A percentile compares a stretch with the other conserved stretches of the same genome.
Evolutionary conservation across 1,140 invertebrate genomes (phyloP).

Genomic region (Metopolophium dirhodum): DNA sequence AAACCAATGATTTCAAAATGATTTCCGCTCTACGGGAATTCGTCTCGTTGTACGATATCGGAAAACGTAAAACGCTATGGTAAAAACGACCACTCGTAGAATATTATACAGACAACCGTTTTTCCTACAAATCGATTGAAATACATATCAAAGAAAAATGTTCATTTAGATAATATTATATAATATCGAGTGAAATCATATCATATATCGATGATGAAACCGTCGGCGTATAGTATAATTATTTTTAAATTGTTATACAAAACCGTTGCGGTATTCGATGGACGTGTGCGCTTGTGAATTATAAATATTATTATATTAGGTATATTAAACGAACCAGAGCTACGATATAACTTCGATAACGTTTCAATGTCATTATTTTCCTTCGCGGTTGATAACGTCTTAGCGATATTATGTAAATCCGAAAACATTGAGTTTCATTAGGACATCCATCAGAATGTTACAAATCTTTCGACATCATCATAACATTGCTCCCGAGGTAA

Average conservation of each 20-base stretch:
- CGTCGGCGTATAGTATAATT: neutral
- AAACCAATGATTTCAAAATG: neutral
- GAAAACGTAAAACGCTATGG: no score
- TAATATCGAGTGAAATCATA: neutral
- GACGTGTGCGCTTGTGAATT: neutral
- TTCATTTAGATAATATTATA: neutral
- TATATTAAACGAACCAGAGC: neutral
- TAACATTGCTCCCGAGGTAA: neutral
- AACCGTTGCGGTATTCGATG: neutral
- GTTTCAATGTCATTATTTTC: no score
- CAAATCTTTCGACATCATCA: no score
- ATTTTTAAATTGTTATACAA: neutral
- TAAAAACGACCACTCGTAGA: no score
- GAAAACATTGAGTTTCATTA: no score
- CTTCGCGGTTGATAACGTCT: no score
- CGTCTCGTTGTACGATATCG: no score
- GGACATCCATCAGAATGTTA: no score
- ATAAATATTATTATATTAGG: neutral
- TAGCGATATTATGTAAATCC: no score
- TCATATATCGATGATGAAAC: neutral
- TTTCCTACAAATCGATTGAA: neutral
- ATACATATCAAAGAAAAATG: neutral
- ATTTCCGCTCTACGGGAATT: neutral
- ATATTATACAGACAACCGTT: neutral
- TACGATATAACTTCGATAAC: neutral